Base-by-base conservation (phyloP, 2,888 invertebrate species). In the Nemurella pictetii region DNA sequence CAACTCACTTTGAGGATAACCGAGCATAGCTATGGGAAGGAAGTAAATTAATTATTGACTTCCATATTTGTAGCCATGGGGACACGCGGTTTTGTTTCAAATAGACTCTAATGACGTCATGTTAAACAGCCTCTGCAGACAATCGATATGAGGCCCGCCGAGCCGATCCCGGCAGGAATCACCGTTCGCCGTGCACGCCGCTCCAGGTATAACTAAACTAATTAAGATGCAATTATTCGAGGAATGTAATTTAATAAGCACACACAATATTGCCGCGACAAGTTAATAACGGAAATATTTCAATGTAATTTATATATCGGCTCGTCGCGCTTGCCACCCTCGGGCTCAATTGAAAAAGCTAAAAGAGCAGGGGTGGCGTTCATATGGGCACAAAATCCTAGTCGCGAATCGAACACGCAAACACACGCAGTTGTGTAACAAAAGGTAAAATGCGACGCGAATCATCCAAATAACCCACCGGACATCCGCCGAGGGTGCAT, bases 41-140 rank as follows among this genome's bases (percentile, higher is more conserved):
- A 78, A 78, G 78, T 78, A 78, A 28, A 78, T 78, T 78, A 78
- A 78, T 78, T 78, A 78, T 78, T 78, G 78, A 78, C 29, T 30
- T 78, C 29, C 28, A 29, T 78, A 30, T 78, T 29, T 78, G 30
- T 25, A 30, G 5, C 26, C 30, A 30, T 27, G 30, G 75, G 75
- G 75, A 26, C 9, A 9, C 1, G 29, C 30, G 28, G 28, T 29
- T 78, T 78, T 28, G 78, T 28, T 29, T n/a, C n/a, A 28, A 15
- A 78, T 78, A 9, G 26, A 25, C n/a, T 75, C 75, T 75, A 75
- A 27, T 75, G 78, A 30, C 78, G 78, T 78, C 78, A 78, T n/a
- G 12, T 75, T 26, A 75, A 25, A 74, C 15, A 74, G 15, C 27
- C 15, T 2, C 5, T 55, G 55, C 28, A 15, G n/a, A n/a, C 78